A percentile compares a stretch with the other conserved stretches of the same genome.
Evolutionary conservation across 2,797 vertebrate genomes (phyloP).

Genomic region (Aratinga solstitialis): DNA sequence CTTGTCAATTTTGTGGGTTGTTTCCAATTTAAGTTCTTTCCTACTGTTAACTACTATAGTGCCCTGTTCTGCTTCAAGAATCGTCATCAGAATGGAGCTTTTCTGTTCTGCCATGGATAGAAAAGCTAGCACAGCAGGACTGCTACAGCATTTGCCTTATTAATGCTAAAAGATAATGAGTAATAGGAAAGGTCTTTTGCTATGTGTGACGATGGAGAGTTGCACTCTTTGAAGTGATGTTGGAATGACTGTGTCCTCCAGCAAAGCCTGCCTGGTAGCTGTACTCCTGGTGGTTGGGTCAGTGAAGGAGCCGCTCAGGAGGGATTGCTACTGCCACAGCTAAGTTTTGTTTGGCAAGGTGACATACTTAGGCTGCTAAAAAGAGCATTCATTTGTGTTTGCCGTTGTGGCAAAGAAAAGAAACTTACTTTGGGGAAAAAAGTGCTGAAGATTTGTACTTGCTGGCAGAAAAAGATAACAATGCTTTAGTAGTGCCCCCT

Average conservation of each 20-base stretch:
- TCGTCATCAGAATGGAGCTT: not conserved
- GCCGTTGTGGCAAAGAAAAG: not conserved
- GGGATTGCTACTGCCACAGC: not conserved
- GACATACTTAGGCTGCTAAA: not conserved
- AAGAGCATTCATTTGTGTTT: not conserved
- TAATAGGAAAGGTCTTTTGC: not conserved
- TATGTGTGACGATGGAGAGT: not conserved
- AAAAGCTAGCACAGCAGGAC: not conserved
- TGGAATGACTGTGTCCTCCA: not conserved
- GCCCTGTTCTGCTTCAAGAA: constrained; percentile 9
- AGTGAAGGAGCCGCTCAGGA: not conserved
- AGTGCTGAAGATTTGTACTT: not conserved
- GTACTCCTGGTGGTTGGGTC: not conserved
- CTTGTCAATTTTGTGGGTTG: constrained; percentile 41
- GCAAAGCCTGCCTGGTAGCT: not conserved
- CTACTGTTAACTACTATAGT: constrained; percentile 7
- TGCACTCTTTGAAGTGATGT: not conserved
- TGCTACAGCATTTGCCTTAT: not conserved
- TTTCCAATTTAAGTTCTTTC: constrained; percentile 39
- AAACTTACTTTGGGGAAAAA: not conserved
- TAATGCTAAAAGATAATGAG: not conserved
- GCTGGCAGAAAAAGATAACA: not conserved
- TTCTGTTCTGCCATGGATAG: not conserved
- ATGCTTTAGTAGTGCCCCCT: not conserved
- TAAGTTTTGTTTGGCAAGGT: not conserved